These are phyloP conservation scores for Scaptomyza flava DNA, from an alignment of 2,888 invertebrate genomes.

Conservation along the genomic window DNA sequence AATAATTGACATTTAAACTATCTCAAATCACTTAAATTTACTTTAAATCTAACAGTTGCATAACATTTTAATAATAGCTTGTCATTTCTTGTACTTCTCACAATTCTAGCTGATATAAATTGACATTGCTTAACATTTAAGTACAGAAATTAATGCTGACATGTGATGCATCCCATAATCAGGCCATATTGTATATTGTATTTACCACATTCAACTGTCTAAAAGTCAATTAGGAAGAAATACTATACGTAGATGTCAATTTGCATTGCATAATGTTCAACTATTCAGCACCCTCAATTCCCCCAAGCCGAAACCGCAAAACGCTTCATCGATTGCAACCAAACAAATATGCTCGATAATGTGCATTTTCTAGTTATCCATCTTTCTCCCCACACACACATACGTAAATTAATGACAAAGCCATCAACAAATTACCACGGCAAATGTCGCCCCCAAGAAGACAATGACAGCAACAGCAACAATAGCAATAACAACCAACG, in stretches of 20 bases:
- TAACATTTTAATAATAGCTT: neutral
- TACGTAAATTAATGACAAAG: constrained; percentile 55
- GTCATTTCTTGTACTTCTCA: neutral
- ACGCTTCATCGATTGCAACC: constrained; percentile 12
- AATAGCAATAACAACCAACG: too few species aligned
- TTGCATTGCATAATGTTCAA: neutral
- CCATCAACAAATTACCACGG: constrained; percentile 54
- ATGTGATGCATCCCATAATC: neutral
- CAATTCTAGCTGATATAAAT: neutral
- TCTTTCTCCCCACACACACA: constrained; percentile 10
- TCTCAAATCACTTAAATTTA: too few species aligned
- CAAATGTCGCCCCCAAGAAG: constrained; percentile 62
- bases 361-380: neutral
- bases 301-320: neutral
- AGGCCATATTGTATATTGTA: neutral
- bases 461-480: constrained; percentile 52
- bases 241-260: neutral
- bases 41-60: neutral
- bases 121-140: neutral
- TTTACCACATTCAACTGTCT: neutral
- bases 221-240: neutral
- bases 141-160: neutral
- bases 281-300: neutral
- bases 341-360: constrained; percentile 7
- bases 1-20: too few species aligned